Evolutionary conservation across 2,888 invertebrate species (phyloP).

Genomic region (Hypena proboscidalis): DNA sequence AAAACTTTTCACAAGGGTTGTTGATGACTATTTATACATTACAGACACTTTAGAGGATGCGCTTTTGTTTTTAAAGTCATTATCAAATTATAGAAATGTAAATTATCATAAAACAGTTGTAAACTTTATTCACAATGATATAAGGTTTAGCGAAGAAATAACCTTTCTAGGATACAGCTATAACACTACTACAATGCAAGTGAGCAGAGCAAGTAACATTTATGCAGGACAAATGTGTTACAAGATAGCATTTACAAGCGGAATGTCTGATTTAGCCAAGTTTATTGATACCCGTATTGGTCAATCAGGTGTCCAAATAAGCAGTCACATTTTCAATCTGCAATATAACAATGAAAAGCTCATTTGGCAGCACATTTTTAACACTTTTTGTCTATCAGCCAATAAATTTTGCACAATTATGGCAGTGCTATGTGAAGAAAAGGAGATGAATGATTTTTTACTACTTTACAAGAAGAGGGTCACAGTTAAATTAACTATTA

Average conservation of each 20-base stretch:
- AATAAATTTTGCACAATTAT: constrained; percentile 80
- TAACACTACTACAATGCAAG: constrained; percentile 65
- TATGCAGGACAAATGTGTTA: constrained; percentile 76
- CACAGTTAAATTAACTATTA: constrained; percentile 70
- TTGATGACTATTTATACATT: constrained; percentile 80
- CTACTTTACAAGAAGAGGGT: constrained; percentile 70
- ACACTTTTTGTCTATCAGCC: constrained; percentile 75
- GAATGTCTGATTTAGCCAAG: constrained; percentile 58
- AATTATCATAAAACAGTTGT: constrained; percentile 74
- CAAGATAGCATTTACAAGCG: constrained; percentile 72
- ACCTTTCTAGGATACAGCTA: constrained; percentile 74
- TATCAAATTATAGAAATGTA: constrained; percentile 72
- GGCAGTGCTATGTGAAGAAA: constrained; percentile 62
- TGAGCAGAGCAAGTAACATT: constrained; percentile 70
- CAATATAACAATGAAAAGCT: constrained; percentile 64
- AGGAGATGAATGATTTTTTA: constrained; percentile 61
- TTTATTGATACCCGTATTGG: constrained; percentile 76
- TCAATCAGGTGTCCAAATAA: constrained; percentile 75
- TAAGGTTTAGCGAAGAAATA: constrained; percentile 62
- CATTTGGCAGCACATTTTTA: constrained; percentile 74
- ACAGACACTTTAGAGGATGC: constrained; percentile 72
- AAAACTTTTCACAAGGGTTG: constrained; percentile 70
- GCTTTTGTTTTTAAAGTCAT: constrained; percentile 61
- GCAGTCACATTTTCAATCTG: constrained; percentile 73
- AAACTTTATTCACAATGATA: constrained; percentile 63